These are phyloP conservation scores for Drosophila orena DNA, from an alignment of 1,140 invertebrate genomes.

Conservation along the genomic window DNA sequence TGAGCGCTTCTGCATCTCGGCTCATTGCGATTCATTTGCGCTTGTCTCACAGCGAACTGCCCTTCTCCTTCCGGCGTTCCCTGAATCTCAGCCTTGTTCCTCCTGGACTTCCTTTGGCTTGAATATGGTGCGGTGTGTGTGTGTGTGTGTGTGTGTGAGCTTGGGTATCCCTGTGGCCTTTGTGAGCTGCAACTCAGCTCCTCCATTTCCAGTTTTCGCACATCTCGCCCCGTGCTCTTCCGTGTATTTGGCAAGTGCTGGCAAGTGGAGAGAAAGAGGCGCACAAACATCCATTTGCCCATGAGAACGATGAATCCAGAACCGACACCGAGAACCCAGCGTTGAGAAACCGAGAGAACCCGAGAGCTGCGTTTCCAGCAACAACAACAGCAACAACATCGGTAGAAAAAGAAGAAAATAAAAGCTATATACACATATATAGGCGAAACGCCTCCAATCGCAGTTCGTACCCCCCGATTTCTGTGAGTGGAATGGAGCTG, in stretches of 20 bases:
- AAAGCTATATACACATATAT: constrained; percentile 2
- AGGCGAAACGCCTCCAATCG: neutral
- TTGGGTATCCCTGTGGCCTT: constrained; percentile 45
- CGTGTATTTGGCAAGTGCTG: constrained; percentile 73
- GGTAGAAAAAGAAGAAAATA: neutral
- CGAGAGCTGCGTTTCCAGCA: constrained; percentile 38
- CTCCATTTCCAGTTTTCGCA: constrained; percentile 73
- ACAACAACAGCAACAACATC: neutral
- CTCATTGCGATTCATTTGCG: constrained; percentile 73
- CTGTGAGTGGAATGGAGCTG: constrained; percentile 65
- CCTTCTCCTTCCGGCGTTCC: constrained; percentile 4
- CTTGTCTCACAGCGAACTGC: constrained; percentile 8
- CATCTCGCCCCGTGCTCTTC: constrained; percentile 28
- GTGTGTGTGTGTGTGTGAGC: constrained; percentile 15
- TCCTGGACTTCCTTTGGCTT: constrained; percentile 12
- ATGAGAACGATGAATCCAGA: constrained; percentile 8
- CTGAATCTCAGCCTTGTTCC: constrained; percentile 6
- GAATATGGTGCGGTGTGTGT: neutral
- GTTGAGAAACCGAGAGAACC: constrained; percentile 27
- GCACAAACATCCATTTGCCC: constrained; percentile 1
- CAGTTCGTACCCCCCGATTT: constrained; percentile 19
- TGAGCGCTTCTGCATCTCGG: constrained; percentile 47
- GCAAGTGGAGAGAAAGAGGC: constrained; percentile 43
- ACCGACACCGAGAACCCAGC: constrained; percentile 8
- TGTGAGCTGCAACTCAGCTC: constrained; percentile 46